Evolutionary conservation across 2,888 invertebrate genomes (phyloP), one percentile per base, ranked within the genome.

Genomic region (Marasmarcha lunaedactyla): DNA sequence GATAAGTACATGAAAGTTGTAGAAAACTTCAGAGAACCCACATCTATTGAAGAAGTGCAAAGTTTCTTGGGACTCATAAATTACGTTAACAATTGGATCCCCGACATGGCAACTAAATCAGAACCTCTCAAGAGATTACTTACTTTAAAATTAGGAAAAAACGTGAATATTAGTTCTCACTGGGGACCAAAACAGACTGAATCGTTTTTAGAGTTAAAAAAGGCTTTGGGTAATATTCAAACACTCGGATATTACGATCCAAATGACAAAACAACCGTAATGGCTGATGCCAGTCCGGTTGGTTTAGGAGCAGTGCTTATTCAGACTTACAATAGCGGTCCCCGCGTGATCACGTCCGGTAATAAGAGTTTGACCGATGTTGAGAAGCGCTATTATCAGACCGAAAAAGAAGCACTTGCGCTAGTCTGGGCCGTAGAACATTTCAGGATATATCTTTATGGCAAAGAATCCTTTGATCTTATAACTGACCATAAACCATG

Each of bases 1-100:
- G 25, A 25, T 25, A 25, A 25, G 9, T 25, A 25, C 25, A 25
- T 25, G 6, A 25, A 25, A 5, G 30, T 30, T 30, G 30, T 30
- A 30, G 30, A 30, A 9, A 30, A 30, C 2, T 30, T 30, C 11
- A 9, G 30, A 11, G 30, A 30, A 30, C 30, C 30, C 11, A 11
- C 30, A 2, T n/a, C 36, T 10, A 26, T 49, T 47, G 47, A 30
- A 40, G 54, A 38, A 49, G 46, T 2, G 49, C 50, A 14, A 11
- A 30, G 30, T 25, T 25, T 25, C 25, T 9, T 25, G 5, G 25
- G 25, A 9, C 25, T 25, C 25, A 25, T 25, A 25, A 25, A 25
- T 25, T 25, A 42, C 39, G 1, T 50, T 49, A 50, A 39, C 44
- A 14, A 52, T 44, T 20, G 47, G 44, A 11, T 51, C 48, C 36